phyloP scores from a whole-genome alignment of 2,113 vertebrate species.

The Microcebus tavaratra region DNA sequence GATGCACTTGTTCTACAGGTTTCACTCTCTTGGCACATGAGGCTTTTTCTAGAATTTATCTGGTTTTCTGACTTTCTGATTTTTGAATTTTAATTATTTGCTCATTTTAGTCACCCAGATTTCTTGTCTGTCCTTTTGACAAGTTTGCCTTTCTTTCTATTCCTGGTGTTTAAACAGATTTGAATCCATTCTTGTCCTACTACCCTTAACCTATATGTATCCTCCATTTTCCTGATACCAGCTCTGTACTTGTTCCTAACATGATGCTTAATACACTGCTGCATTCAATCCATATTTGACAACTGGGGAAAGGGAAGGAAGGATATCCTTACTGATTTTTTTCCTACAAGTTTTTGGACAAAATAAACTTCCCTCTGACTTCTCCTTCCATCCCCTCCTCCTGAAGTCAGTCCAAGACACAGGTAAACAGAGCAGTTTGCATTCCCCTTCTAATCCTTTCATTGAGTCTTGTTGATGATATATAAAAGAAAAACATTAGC shows the following conservation, averaged over 20 bases:
- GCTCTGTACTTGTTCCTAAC: not conserved
- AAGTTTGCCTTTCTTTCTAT: not conserved
- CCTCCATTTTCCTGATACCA: not conserved
- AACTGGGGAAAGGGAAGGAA: rapidly evolving
- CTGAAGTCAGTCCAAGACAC: not conserved
- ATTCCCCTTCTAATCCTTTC: not conserved
- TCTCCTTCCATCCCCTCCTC: not conserved
- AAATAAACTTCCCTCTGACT: not conserved
- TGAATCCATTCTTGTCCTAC: not conserved
- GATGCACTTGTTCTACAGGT: not conserved
- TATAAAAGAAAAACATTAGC: conserved; percentile 45
- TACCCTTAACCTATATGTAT: not conserved
- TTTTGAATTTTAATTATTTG: not conserved
- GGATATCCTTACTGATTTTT: not conserved
- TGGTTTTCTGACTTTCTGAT: not conserved
- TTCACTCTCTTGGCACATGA: not conserved
- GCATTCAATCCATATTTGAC: not conserved
- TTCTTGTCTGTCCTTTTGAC: not conserved
- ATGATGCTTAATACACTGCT: not conserved
- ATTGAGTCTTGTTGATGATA: not conserved
- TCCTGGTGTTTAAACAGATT: not conserved
- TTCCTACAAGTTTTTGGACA: not conserved
- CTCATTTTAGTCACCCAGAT: not conserved
- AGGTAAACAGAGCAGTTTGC: not conserved
- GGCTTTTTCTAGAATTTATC: not conserved